Base-by-base conservation (phyloP, 2,888 invertebrate genomes). In the Clostera curtula region DNA sequence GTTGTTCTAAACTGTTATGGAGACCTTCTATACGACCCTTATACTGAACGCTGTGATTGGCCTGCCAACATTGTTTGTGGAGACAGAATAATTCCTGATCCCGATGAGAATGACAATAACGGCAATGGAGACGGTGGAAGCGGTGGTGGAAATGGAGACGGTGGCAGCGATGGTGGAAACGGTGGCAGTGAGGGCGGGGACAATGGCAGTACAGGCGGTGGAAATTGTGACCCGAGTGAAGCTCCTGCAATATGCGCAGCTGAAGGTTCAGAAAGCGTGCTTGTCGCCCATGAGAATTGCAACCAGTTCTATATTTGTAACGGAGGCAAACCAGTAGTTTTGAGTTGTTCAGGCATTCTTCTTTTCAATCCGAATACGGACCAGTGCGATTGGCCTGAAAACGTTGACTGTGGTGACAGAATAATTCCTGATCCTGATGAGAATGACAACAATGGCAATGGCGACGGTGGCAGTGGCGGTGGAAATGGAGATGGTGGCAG, bases 271-370 rank as follows among this genome's bases (percentile, higher is more conserved):
- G 55, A 56, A 1, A 50, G 57, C 5, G 19, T 39, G 3, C 26
- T 64, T 0, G 35, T 65, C 0, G 61, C 60, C 2, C 60, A 65
- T 20, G 60, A 65, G 28, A 52, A 59, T 18, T 66, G 67, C 25
- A 49, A 60, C 23, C 40, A 64, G 19, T 68, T 54, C 27, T 66
- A 65, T 27, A 26, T 32, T 2, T 66, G 66, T 18, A 21, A 5
- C 3, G 29, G 32, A 1, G 57, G 65, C 0, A 16, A 23, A 4
- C 61, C 65, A 1, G 40, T 56, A 0, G 32, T 28, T 1, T 5
- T 45, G 0, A 18, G 4, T 1, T 68, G 67, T 13, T 31, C 34
- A 0, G n/a, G 3, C 0, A 34, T 25, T 8, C 40, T 62, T 0
- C 11, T 55, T 0, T 68, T 43, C 30, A 53, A 65, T 11, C 49